phyloP scores from a whole-genome alignment of 2,888 invertebrate species.

The Gortyna flavago region DNA sequence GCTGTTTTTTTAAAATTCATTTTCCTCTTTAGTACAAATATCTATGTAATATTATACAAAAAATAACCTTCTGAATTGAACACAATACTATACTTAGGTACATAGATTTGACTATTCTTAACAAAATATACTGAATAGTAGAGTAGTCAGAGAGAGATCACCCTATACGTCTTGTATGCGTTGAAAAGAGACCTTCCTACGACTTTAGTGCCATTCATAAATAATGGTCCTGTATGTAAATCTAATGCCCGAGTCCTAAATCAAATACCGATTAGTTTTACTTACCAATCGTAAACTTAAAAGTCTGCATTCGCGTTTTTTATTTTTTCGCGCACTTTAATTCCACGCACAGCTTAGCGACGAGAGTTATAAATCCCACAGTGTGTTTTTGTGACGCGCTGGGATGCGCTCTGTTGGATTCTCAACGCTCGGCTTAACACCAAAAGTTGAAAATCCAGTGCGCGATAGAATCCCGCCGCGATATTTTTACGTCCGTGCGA shows the following conservation, averaged over 20 bases:
- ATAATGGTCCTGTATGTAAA: not conserved
- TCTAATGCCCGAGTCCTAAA: conserved; percentile 11
- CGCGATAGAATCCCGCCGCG: not conserved
- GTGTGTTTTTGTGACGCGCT: not conserved
- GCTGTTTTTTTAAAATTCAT: not conserved
- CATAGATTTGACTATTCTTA: conserved; percentile 37
- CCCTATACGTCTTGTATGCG: not conserved
- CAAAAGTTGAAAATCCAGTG: not conserved
- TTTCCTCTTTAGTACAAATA: not conserved
- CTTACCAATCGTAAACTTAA: not conserved
- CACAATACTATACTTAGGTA: conserved; percentile 51
- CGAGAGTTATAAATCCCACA: not conserved
- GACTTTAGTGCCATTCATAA: not conserved
- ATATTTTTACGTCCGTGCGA: not conserved
- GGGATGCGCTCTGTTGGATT: not conserved
- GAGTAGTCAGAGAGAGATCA: not conserved
- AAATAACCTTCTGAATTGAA: conserved; percentile 35
- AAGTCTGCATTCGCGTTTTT: not conserved
- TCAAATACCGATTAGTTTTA: not conserved
- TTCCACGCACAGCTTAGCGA: not conserved
- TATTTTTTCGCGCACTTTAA: too few species aligned
- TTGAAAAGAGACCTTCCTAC: not conserved
- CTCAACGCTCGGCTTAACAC: not conserved
- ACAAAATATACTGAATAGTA: conserved; percentile 21
- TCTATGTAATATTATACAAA: not conserved